Conservation (phyloP, 1,140 invertebrate genomes). For the Rhynchophorus ferrugineus region DNA sequence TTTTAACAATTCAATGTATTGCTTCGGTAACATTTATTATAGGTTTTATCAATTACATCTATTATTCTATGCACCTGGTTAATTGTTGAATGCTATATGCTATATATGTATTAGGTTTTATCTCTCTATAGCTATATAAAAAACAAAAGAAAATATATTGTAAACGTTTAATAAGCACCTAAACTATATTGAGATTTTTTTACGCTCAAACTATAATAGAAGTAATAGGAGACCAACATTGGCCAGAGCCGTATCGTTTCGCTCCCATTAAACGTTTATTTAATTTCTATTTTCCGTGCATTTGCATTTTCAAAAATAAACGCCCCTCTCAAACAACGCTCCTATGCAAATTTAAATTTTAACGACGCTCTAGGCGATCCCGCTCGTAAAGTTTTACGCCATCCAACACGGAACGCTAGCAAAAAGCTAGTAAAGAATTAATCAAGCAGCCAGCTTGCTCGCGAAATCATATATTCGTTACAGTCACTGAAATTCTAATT, state of each 20-base stretch:
- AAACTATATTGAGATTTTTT: no score
- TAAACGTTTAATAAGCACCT: no score
- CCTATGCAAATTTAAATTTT: slow-evolving; percentile 22
- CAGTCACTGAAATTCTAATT: slow-evolving; percentile 17
- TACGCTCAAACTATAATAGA: no score
- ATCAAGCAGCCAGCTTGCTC: slow-evolving; percentile 6
- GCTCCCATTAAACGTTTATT: neutral
- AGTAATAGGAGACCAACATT: no score
- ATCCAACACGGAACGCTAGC: slow-evolving; percentile 4
- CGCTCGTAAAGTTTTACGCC: slow-evolving; percentile 19
- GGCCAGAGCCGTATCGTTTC: neutral
- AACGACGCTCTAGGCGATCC: slow-evolving; percentile 19
- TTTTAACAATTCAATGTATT: no score
- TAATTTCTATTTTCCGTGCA: neutral
- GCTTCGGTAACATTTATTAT: no score
- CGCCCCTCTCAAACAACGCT: neutral
- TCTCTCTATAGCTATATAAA: no score
- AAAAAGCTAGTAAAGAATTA: slow-evolving; percentile 27
- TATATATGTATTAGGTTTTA: no score
- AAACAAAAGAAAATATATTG: no score
- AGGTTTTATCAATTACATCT: no score
- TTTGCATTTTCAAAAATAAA: neutral
- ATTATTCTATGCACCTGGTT: no score
- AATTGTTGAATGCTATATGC: no score
- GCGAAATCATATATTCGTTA: slow-evolving; percentile 21